These are phyloP conservation scores for Monochamus alternatus DNA, from an alignment of 2,888 invertebrate species.

Conservation along the genomic window DNA sequence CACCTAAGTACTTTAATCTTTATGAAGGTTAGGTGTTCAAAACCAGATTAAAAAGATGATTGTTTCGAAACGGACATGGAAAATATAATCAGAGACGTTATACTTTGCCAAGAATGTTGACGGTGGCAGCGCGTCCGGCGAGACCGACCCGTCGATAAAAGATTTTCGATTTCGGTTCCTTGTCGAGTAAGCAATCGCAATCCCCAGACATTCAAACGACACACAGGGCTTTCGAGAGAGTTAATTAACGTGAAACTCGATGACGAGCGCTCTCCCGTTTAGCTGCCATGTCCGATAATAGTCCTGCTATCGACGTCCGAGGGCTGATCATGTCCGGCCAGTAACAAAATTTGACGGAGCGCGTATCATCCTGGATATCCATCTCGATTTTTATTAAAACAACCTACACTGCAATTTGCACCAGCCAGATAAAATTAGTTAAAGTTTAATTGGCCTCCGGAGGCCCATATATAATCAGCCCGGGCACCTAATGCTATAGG, in stretches of 20 bases:
- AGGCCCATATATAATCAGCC: conserved; percentile 59
- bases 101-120: no score
- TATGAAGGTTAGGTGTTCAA: no score
- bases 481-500: conserved; percentile 52
- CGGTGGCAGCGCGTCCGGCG: background rate
- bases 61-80: no score
- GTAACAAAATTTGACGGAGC: conserved; percentile 1
- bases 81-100: no score
- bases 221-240: conserved; percentile 36
- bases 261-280: conserved; percentile 33
- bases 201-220: conserved; percentile 40
- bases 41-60: no score
- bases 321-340: conserved; percentile 9
- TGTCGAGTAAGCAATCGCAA: conserved; percentile 33
- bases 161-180: conserved; percentile 23
- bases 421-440: conserved; percentile 61
- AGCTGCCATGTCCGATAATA: conserved; percentile 22
- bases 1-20: no score
- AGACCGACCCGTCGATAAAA: conserved; percentile 3
- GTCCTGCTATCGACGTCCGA: conserved; percentile 10
- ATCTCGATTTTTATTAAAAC: conserved; percentile 49
- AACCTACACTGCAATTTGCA: conserved; percentile 53
- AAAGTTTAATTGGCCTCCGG: conserved; percentile 61
- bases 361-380: conserved; percentile 36
- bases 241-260: conserved; percentile 43